phyloP scores from a whole-genome alignment of 2,797 vertebrate genomes.

The Poeciliopsis turneri region DNA sequence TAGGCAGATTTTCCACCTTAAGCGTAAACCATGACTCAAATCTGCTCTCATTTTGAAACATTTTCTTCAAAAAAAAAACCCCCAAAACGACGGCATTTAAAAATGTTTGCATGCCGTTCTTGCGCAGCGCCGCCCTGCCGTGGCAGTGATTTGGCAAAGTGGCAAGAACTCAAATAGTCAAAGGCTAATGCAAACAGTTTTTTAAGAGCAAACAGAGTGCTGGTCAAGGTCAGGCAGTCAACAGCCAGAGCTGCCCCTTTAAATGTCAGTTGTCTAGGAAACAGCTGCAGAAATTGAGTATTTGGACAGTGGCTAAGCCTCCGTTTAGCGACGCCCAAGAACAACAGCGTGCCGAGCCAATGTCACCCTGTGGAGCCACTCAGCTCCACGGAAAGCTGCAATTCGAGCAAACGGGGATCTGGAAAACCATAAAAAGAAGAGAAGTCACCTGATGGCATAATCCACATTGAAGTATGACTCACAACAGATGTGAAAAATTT shows the following conservation, averaged over 20 bases:
- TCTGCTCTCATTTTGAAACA: slow-evolving; percentile 19
- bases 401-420: slow-evolving; percentile 47
- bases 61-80: slow-evolving; percentile 12
- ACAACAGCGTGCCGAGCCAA: slow-evolving; percentile 40
- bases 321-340: slow-evolving; percentile 53
- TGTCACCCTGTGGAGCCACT: slow-evolving; percentile 48
- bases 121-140: slow-evolving; percentile 1
- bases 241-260: slow-evolving; percentile 61
- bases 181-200: slow-evolving; percentile 40
- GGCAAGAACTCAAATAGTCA: slow-evolving; percentile 29
- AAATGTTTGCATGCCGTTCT: slow-evolving; percentile 9
- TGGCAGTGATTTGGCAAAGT: slow-evolving; percentile 12
- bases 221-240: slow-evolving; percentile 66
- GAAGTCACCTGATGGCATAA: slow-evolving; percentile 51
- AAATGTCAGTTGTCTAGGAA: slow-evolving; percentile 76
- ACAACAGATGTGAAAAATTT: slow-evolving; percentile 22
- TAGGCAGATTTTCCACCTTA: slow-evolving; percentile 50
- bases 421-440: slow-evolving; percentile 31
- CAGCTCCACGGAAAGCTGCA: slow-evolving; percentile 50
- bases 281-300: slow-evolving; percentile 67
- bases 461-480: slow-evolving; percentile 37
- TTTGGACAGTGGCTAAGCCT: slow-evolving; percentile 49
- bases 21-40: slow-evolving; percentile 43
- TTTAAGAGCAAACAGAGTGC: slow-evolving; percentile 42
- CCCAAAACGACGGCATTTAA: not conserved